These are phyloP conservation scores for Odocoileus virginianus DNA, from an alignment of 2,113 vertebrate species.

Conservation along the genomic window DNA sequence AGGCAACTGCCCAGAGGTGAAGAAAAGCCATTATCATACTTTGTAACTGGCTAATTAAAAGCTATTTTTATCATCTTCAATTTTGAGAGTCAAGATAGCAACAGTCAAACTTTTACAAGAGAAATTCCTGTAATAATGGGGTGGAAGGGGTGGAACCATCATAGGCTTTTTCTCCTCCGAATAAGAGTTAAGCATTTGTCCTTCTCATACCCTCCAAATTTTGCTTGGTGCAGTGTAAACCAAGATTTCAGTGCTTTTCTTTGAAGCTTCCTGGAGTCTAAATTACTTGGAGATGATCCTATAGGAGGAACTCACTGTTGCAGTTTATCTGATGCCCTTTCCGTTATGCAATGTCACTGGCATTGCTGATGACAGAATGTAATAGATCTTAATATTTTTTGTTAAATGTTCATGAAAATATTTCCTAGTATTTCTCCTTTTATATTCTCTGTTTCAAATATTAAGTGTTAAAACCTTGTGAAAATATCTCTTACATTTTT, in stretches of 20 bases:
- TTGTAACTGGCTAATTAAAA: conserved; percentile 42
- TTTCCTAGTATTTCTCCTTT: neutral
- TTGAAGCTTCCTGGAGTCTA: conserved; percentile 1
- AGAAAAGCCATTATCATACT: neutral
- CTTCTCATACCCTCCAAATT: conserved; percentile 22
- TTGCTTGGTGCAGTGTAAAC: conserved; percentile 39
- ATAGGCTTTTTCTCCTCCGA: neutral
- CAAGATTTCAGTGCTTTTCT: neutral
- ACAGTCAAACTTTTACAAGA: neutral
- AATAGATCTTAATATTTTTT: neutral
- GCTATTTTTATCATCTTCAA: conserved; percentile 39
- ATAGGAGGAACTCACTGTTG: neutral
- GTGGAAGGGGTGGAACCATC: neutral
- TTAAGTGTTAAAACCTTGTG: neutral
- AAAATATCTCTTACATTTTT: neutral
- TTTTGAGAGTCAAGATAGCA: conserved; percentile 21
- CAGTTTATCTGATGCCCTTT: conserved; percentile 36
- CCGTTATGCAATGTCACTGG: conserved; percentile 22
- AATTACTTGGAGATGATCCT: conserved; percentile 9
- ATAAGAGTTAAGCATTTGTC: neutral
- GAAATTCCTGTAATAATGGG: conserved; percentile 34
- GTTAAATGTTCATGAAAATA: neutral
- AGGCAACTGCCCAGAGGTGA: conserved; percentile 38
- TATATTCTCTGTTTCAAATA: neutral
- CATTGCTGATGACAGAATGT: neutral